phyloP scores from a whole-genome alignment of 2,888 invertebrate species.

The Brachyopa scutellaris region DNA sequence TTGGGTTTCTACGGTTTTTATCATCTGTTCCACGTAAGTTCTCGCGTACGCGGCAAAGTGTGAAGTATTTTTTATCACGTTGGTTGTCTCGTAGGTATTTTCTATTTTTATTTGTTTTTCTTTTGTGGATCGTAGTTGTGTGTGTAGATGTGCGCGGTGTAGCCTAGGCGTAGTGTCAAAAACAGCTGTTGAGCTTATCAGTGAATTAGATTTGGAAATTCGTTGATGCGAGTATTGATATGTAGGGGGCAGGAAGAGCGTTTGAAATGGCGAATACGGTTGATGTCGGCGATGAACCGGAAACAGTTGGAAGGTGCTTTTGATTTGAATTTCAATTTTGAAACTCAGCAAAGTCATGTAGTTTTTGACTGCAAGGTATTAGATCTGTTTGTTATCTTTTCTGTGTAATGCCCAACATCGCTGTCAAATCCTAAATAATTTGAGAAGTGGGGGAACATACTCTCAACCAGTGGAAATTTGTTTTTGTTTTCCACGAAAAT shows the following conservation, averaged over 20 bases:
- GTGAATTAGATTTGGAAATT: background rate
- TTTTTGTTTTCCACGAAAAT: too few species aligned
- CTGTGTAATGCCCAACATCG: too few species aligned
- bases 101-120: conserved; percentile 52
- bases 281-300: background rate
- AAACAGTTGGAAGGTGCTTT: background rate
- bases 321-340: background rate
- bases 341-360: too few species aligned
- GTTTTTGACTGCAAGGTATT: too few species aligned
- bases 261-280: background rate
- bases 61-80: conserved; percentile 1
- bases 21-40: conserved; percentile 79
- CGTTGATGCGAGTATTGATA: background rate
- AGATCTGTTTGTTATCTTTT: too few species aligned
- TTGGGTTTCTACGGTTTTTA: conserved; percentile 79
- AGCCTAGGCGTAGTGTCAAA: conserved; percentile 22
- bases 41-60: conserved; percentile 2
- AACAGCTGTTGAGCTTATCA: conserved; percentile 41
- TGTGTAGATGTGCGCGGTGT: background rate
- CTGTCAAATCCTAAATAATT: too few species aligned
- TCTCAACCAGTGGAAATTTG: too few species aligned
- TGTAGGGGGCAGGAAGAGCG: background rate
- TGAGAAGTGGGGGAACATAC: too few species aligned
- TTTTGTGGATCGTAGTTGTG: background rate
- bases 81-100: background rate